phyloP scores from a whole-genome alignment of 2,888 invertebrate species.

The Drosophila austrosaltans region DNA sequence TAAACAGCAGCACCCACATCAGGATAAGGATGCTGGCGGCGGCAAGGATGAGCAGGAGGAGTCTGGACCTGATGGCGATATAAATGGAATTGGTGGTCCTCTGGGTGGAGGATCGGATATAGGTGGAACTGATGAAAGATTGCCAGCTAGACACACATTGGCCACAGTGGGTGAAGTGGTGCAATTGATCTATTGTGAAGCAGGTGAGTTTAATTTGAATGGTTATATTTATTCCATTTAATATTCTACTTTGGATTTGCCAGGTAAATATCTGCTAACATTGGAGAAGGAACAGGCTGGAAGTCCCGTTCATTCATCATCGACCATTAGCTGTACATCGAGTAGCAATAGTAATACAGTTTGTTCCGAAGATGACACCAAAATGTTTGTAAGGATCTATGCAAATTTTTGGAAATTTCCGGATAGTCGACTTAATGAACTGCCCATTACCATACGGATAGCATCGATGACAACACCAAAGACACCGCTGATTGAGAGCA shows the following conservation, averaged over 20 bases:
- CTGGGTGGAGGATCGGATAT: constrained; percentile 21
- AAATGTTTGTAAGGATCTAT: constrained; percentile 87
- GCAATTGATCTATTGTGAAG: constrained; percentile 87
- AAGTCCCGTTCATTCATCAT: constrained; percentile 79
- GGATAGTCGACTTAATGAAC: constrained; percentile 83
- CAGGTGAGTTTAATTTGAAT: constrained; percentile 84
- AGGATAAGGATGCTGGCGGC: constrained; percentile 10
- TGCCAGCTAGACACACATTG: constrained; percentile 84
- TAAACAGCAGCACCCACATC: constrained; percentile 44
- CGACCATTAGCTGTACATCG: constrained; percentile 80
- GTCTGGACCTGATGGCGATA: background rate
- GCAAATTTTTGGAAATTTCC: constrained; percentile 87
- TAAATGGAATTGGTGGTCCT: constrained; percentile 18
- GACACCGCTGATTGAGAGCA: constrained; percentile 86
- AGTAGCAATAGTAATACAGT: constrained; percentile 81
- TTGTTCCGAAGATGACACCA: constrained; percentile 82
- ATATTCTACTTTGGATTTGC: too few species aligned
- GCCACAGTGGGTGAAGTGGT: constrained; percentile 90
- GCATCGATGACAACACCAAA: constrained; percentile 90
- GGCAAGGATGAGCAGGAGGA: constrained; percentile 44
- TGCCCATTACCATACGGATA: constrained; percentile 85
- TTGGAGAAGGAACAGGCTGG: constrained; percentile 81
- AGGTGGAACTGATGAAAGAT: constrained; percentile 63
- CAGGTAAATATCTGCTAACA: constrained; percentile 81
- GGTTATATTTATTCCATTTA: too few species aligned